These are phyloP conservation scores for Mizuhopecten yessoensis DNA, from an alignment of 1,140 invertebrate genomes.

Conservation along the genomic window DNA sequence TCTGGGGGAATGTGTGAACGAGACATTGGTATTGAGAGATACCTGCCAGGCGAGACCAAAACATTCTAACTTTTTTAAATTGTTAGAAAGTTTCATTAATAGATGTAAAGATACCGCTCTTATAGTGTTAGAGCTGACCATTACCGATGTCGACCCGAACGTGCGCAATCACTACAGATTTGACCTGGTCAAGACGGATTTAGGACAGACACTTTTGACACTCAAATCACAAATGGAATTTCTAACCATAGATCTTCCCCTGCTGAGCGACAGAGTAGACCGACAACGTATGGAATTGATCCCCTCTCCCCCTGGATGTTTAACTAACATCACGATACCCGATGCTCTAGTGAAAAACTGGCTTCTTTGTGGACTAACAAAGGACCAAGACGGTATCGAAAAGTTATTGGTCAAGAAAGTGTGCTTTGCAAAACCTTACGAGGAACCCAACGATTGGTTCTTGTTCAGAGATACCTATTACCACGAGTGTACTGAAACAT, in stretches of 20 bases:
- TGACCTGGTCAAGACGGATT: too few relatives aligned
- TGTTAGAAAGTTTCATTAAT: background rate
- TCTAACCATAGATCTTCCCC: background rate
- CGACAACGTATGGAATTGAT: background rate
- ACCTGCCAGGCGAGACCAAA: background rate
- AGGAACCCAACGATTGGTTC: background rate
- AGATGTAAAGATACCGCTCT: background rate
- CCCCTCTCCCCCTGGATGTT: background rate
- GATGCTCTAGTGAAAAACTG: background rate
- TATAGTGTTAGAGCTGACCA: background rate
- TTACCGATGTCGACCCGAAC: background rate
- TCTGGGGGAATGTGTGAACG: background rate
- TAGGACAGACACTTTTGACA: too few relatives aligned
- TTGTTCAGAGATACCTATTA: background rate
- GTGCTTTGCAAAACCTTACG: background rate
- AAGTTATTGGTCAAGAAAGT: background rate
- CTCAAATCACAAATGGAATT: constrained; percentile 1
- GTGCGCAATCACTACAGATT: background rate
- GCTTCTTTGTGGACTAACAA: too few relatives aligned
- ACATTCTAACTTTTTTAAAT: background rate
- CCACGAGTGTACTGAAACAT: background rate
- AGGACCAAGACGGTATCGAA: background rate
- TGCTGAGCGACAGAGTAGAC: background rate
- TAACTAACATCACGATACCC: background rate
- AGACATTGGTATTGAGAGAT: background rate